These are phyloP conservation scores for Ceratina japonica DNA, from an alignment of 1,140 invertebrate species.

Conservation along the genomic window DNA sequence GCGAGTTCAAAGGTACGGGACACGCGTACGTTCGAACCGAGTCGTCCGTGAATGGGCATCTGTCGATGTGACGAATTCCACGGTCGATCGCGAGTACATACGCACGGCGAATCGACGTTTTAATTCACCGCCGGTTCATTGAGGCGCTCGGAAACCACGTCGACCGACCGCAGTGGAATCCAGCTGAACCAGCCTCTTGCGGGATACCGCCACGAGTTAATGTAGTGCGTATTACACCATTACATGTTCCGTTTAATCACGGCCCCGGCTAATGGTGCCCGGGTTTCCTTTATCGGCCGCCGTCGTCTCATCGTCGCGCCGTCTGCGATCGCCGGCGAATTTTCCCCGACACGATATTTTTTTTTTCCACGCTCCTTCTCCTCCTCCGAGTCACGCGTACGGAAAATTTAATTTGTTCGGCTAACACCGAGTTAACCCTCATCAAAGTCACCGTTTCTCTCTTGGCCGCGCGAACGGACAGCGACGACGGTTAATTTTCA, in stretches of 20 bases:
- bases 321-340: not conserved
- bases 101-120: constrained; percentile 40
- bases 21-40: not conserved
- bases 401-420: not conserved
- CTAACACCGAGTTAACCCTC: not conserved
- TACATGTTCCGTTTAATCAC: constrained; percentile 70
- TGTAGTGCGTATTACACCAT: constrained; percentile 65
- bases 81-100: constrained; percentile 10
- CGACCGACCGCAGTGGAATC: constrained; percentile 64
- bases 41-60: constrained; percentile 15
- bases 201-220: constrained; percentile 63
- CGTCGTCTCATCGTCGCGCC: constrained; percentile 6
- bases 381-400: not conserved
- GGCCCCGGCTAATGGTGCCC: constrained; percentile 32
- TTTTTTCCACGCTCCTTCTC: not conserved
- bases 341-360: not conserved
- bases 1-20: not conserved
- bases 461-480: too few species aligned
- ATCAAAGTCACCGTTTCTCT: not conserved
- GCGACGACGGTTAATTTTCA: not conserved
- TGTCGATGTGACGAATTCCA: constrained; percentile 40
- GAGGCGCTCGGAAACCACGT: constrained; percentile 52
- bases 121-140: constrained; percentile 59
- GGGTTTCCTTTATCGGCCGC: constrained; percentile 46
- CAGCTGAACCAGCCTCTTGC: constrained; percentile 68